Conservation (phyloP, 2,888 invertebrate genomes). For the Noctua fimbriata region DNA sequence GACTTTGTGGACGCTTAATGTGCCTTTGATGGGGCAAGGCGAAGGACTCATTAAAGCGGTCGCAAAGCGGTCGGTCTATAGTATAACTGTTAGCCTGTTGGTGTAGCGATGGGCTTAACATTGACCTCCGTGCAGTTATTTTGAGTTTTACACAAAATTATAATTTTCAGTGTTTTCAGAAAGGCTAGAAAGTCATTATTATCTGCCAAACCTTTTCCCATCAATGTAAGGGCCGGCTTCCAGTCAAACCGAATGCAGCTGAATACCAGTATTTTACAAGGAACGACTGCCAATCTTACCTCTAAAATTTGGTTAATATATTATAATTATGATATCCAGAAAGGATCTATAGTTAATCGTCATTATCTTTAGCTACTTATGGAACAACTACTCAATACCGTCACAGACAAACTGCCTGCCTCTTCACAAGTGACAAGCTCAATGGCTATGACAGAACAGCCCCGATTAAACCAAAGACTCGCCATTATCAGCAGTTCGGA, state of each 20-base stretch:
- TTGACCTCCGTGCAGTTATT: too few relatives aligned
- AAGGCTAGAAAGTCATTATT: neutral
- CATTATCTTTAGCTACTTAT: neutral
- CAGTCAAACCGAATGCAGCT: too few relatives aligned
- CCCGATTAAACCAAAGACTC: conserved; percentile 38
- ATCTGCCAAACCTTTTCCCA: neutral
- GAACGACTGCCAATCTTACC: neutral
- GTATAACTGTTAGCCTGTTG: too few relatives aligned
- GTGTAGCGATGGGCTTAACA: too few relatives aligned
- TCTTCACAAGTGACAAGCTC: conserved; percentile 23
- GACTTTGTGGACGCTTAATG: too few relatives aligned
- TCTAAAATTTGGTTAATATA: neutral
- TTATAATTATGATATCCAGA: neutral
- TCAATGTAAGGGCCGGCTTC: neutral
- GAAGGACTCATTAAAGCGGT: too few relatives aligned
- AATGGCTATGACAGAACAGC: conserved; percentile 31
- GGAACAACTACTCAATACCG: neutral
- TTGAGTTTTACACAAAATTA: too few relatives aligned
- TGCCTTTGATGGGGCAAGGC: too few relatives aligned
- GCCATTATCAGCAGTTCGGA: conserved; percentile 45
- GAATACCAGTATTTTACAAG: too few relatives aligned
- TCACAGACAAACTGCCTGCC: conserved; percentile 13
- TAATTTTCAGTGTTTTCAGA: too few relatives aligned
- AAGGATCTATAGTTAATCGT: neutral
- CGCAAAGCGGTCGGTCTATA: too few relatives aligned